phyloP scores from a whole-genome alignment of 2,797 vertebrate species.

The Cynopterus sphinx region DNA sequence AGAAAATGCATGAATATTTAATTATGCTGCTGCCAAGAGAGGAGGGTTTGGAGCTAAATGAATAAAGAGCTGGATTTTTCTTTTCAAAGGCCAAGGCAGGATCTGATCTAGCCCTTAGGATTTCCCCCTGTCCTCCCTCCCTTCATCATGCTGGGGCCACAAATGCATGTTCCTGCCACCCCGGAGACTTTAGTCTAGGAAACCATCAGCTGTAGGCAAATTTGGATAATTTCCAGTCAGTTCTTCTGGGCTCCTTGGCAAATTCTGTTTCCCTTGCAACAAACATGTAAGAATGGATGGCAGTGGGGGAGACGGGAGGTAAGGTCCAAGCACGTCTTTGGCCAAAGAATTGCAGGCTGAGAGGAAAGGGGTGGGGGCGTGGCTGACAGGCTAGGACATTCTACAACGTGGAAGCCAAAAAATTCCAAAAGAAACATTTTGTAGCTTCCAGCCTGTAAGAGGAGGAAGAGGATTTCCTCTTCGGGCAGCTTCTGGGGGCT shows the following conservation, averaged over 20 bases:
- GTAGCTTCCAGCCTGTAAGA: slow-evolving; percentile 38
- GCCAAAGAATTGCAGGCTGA: background rate
- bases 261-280: background rate
- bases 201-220: background rate
- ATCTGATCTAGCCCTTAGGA: background rate
- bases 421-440: slow-evolving; percentile 51
- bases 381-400: slow-evolving; percentile 62
- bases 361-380: background rate
- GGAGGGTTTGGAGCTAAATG: slow-evolving; percentile 36
- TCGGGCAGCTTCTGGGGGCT: background rate
- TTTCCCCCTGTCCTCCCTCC: background rate
- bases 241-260: slow-evolving; percentile 17
- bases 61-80: slow-evolving; percentile 68
- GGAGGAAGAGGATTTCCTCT: slow-evolving; percentile 41
- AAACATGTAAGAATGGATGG: background rate
- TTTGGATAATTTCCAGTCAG: background rate
- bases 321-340: background rate
- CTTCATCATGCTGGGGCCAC: background rate
- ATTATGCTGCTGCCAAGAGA: slow-evolving; percentile 61
- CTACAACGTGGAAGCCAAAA: slow-evolving; percentile 44
- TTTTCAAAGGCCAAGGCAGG: background rate
- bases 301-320: background rate
- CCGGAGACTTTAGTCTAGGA: background rate
- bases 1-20: slow-evolving; percentile 55
- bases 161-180: background rate